Conservation (phyloP, 2,888 invertebrate genomes). For the Dioctria linearis region DNA sequence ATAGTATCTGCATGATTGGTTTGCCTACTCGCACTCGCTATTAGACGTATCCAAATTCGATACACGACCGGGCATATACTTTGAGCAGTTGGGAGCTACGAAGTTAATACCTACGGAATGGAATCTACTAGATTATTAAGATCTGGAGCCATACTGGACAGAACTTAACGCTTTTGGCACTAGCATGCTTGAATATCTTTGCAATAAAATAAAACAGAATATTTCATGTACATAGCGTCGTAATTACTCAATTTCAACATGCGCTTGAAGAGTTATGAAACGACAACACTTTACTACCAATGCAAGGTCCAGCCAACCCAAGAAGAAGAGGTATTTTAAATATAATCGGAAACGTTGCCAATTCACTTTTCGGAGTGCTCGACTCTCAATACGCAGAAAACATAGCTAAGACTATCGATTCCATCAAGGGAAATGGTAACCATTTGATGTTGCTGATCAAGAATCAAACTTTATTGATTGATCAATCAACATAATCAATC, state of each 20-base stretch:
- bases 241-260: background rate
- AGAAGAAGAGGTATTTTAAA: constrained; percentile 1
- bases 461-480: too few relatives aligned
- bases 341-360: constrained; percentile 16
- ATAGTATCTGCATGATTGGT: background rate
- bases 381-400: constrained; percentile 21
- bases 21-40: background rate
- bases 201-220: background rate
- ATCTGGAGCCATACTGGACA: background rate
- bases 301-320: background rate
- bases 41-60: background rate
- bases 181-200: background rate
- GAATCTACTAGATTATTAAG: background rate
- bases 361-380: constrained; percentile 21
- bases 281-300: background rate
- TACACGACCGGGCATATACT: background rate
- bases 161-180: constrained; percentile 1
- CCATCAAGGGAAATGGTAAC: background rate
- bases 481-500: background rate
- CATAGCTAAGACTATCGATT: constrained; percentile 13
- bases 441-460: background rate
- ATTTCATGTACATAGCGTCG: background rate
- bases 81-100: background rate
- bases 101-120: background rate
- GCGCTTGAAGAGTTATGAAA: background rate